phyloP scores from a whole-genome alignment of 2,797 vertebrate genomes.

The Eupleurogrammus muticus region DNA sequence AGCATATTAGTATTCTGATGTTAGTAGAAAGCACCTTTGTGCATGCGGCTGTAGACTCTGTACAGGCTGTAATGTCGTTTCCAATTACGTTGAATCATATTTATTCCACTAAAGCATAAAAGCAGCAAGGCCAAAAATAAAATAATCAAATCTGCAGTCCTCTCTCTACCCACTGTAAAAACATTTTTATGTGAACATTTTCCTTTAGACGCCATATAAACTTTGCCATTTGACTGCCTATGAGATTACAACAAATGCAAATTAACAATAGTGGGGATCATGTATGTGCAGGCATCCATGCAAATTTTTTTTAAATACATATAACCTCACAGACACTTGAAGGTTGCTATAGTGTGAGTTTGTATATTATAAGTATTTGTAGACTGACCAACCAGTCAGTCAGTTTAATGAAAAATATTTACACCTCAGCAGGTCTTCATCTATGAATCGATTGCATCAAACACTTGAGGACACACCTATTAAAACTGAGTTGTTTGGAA shows the following conservation, averaged over 20 bases:
- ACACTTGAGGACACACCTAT: background rate
- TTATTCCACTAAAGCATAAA: no score
- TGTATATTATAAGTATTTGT: no score
- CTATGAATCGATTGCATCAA: background rate
- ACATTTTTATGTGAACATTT: background rate
- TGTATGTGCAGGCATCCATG: no score
- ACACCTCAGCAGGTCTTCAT: slow-evolving; percentile 6
- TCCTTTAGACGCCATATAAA: background rate
- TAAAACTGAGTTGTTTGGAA: slow-evolving; percentile 6
- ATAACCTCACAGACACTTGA: no score
- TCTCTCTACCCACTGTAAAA: background rate
- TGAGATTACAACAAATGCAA: background rate
- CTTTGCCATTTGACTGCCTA: background rate
- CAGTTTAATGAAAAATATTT: slow-evolving; percentile 9
- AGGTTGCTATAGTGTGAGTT: no score
- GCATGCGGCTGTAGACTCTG: no score
- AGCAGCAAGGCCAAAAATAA: background rate
- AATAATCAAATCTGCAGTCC: slow-evolving; percentile 3
- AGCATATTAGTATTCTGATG: background rate
- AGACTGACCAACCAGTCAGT: background rate
- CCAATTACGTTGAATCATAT: no score
- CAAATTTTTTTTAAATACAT: no score
- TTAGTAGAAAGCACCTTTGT: no score
- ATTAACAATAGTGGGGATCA: no score
- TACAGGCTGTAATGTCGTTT: no score